phyloP scores from a whole-genome alignment of 2,797 vertebrate species.

The Rallus crepitans region DNA sequence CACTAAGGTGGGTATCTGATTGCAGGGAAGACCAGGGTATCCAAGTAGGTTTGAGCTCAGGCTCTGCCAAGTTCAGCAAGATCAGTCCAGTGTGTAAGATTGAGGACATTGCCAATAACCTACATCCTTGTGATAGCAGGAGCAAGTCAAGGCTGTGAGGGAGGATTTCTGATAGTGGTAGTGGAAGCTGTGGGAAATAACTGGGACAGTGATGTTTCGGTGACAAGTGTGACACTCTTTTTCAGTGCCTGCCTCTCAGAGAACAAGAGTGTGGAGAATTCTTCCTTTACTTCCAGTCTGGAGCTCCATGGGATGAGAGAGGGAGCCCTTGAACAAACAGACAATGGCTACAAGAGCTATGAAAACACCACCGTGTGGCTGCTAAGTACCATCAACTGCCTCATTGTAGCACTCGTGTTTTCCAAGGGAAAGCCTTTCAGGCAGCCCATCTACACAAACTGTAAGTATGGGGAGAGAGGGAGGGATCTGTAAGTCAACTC shows the following conservation, averaged over 20 bases:
- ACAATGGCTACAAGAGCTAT: conserved; percentile 72
- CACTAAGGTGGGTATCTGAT: neutral
- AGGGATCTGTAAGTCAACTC: neutral
- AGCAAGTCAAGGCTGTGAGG: neutral
- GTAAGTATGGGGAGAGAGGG: conserved; percentile 69
- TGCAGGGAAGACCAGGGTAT: neutral
- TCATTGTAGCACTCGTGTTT: conserved; percentile 80
- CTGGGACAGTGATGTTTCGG: neutral
- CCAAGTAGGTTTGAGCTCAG: neutral
- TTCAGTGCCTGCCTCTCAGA: conserved; percentile 68
- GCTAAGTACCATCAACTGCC: conserved; percentile 80
- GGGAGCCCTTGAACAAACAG: neutral
- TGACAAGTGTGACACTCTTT: neutral
- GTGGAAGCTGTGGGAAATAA: neutral
- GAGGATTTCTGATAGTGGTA: neutral
- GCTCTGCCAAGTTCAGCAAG: neutral
- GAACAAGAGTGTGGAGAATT: neutral
- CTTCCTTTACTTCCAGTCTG: neutral
- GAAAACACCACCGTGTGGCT: conserved; percentile 84
- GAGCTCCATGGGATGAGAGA: neutral
- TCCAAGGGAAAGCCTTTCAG: conserved; percentile 85
- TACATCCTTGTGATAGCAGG: neutral
- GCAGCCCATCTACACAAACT: conserved; percentile 80
- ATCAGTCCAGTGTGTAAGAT: neutral
- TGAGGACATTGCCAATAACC: neutral